Evolutionary conservation across 2,797 vertebrate species (phyloP).

Genomic region (Sebastes nivosus): DNA sequence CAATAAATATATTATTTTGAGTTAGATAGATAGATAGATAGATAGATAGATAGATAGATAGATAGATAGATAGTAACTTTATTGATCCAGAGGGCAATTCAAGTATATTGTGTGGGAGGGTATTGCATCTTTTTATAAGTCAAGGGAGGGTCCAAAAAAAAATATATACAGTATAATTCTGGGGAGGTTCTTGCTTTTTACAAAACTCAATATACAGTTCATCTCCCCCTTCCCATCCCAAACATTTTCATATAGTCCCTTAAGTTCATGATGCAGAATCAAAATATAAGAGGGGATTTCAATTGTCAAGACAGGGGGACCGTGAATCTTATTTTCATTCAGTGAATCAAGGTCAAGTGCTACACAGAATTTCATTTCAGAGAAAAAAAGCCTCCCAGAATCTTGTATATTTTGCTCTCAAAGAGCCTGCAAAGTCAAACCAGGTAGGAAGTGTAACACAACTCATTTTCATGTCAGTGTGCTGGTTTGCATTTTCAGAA

Average conservation of each 20-base stretch:
- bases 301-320: not conserved
- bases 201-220: not conserved
- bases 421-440: not conserved
- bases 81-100: too few species aligned
- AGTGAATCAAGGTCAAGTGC: not conserved
- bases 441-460: not conserved
- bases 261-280: not conserved
- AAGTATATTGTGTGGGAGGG: too few species aligned
- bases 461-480: not conserved
- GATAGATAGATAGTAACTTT: too few species aligned
- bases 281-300: not conserved
- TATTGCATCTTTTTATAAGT: not conserved
- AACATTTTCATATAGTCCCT: not conserved
- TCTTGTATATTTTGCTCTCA: not conserved
- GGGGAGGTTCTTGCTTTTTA: not conserved
- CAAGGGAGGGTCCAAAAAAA: not conserved
- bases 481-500: conserved; percentile 10
- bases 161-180: not conserved
- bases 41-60: too few species aligned
- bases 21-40: too few species aligned
- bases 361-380: not conserved
- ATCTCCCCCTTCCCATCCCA: too few species aligned
- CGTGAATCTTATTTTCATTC: not conserved
- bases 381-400: not conserved
- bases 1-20: not conserved